phyloP scores from a whole-genome alignment of 1,140 invertebrate genomes.

The Drosophila saltans region DNA sequence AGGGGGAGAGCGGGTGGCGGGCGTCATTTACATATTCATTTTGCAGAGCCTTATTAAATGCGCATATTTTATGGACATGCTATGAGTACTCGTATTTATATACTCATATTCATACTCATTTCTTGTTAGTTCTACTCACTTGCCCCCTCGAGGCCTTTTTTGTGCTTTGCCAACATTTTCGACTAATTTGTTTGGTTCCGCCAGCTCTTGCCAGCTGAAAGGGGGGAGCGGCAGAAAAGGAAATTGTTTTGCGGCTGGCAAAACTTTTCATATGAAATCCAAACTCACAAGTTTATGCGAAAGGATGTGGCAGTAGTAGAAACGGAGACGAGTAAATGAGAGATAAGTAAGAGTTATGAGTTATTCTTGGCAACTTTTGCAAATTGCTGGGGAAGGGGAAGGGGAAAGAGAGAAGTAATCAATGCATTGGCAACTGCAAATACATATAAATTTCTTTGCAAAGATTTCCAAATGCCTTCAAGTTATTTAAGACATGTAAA shows the following conservation, averaged over 20 bases:
- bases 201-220: neutral
- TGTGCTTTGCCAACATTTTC: conserved; percentile 40
- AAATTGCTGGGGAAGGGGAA: neutral
- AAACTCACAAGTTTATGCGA: conserved; percentile 67
- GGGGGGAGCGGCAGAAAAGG: conserved; percentile 38
- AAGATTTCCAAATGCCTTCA: conserved; percentile 38
- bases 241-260: conserved; percentile 76
- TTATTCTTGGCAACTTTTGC: conserved; percentile 52
- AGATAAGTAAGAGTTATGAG: conserved; percentile 69
- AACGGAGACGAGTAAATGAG: conserved; percentile 61
- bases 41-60: conserved; percentile 67
- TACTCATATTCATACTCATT: conserved; percentile 38
- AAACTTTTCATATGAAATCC: conserved; percentile 73
- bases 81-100: conserved; percentile 36
- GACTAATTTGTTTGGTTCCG: conserved; percentile 48
- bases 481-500: conserved; percentile 25
- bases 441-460: conserved; percentile 17
- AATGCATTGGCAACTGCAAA: conserved; percentile 49
- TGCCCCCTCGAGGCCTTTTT: conserved; percentile 30
- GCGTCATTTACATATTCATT: conserved; percentile 69
- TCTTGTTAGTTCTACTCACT: conserved; percentile 29
- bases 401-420: conserved; percentile 48
- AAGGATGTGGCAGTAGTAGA: conserved; percentile 29
- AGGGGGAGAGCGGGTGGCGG: neutral
- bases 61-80: conserved; percentile 72